phyloP scores from a whole-genome alignment of 2,113 vertebrate species.

The human region DNA sequence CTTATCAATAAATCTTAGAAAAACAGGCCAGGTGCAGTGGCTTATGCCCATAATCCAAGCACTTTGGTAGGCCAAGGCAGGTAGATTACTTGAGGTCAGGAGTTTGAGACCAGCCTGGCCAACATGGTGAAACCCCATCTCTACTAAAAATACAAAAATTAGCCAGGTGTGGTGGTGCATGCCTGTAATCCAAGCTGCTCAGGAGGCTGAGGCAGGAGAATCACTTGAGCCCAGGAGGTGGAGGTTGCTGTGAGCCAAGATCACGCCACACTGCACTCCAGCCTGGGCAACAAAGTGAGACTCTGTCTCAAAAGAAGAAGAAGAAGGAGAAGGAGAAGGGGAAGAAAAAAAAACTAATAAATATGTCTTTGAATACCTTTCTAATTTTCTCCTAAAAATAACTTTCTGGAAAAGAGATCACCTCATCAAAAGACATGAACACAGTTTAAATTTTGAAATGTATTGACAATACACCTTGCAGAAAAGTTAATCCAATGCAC shows the following conservation, averaged over 20 bases:
- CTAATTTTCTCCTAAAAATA: constrained; percentile 29
- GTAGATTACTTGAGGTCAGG: not conserved
- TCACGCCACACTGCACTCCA: not conserved
- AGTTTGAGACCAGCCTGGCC: not conserved
- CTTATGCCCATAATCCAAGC: not conserved
- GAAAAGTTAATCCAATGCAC: not conserved
- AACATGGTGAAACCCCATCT: not conserved
- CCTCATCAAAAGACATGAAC: not conserved
- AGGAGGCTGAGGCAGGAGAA: not conserved
- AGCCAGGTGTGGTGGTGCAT: not conserved
- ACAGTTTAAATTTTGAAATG: not conserved
- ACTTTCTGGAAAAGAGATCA: constrained; percentile 20
- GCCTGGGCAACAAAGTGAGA: not conserved
- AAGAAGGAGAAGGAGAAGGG: not conserved
- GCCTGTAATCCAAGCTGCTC: not conserved
- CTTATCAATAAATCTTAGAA: constrained; percentile 15
- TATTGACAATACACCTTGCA: not conserved
- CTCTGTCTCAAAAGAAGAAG: not conserved
- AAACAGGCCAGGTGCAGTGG: not conserved
- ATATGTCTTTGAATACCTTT: not conserved
- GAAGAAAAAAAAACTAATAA: not conserved
- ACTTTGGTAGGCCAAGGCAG: not conserved
- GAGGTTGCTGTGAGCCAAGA: not conserved
- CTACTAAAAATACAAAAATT: not conserved
- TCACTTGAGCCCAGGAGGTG: not conserved